These are phyloP conservation scores for Lamellibrachia satsuma DNA, from an alignment of 2,888 invertebrate genomes.

Conservation along the genomic window DNA sequence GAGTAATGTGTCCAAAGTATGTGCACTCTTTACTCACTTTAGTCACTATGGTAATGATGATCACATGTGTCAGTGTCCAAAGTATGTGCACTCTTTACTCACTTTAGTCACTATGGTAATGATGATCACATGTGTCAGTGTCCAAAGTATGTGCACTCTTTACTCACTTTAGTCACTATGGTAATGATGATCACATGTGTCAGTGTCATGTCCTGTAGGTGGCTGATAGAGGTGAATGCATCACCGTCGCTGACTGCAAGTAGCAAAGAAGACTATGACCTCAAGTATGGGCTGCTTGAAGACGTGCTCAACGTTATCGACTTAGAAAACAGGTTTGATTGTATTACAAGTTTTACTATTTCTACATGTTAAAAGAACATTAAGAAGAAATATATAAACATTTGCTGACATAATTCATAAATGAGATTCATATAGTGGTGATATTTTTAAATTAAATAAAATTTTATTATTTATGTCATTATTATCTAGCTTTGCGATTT, in stretches of 20 bases:
- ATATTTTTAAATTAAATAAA: too few species aligned
- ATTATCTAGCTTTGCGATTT: too few species aligned
- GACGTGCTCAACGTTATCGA: constrained; percentile 73
- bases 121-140: background rate
- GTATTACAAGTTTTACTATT: background rate
- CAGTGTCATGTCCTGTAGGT: constrained; percentile 56
- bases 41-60: too few species aligned
- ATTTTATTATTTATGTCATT: too few species aligned
- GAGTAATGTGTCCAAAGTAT: too few species aligned
- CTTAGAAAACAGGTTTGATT: constrained; percentile 66
- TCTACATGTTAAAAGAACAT: background rate
- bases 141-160: background rate
- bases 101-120: background rate
- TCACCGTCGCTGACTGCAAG: constrained; percentile 73
- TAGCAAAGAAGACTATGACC: constrained; percentile 71
- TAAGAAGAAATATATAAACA: background rate
- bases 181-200: background rate
- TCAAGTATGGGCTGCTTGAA: constrained; percentile 72
- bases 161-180: background rate
- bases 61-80: too few species aligned
- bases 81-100: too few species aligned
- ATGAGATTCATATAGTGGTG: too few species aligned
- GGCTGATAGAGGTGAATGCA: constrained; percentile 74
- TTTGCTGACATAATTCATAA: too few species aligned
- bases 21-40: too few species aligned